Evolutionary conservation across 2,113 vertebrate species (phyloP).

Genomic region (Jaculus jaculus): DNA sequence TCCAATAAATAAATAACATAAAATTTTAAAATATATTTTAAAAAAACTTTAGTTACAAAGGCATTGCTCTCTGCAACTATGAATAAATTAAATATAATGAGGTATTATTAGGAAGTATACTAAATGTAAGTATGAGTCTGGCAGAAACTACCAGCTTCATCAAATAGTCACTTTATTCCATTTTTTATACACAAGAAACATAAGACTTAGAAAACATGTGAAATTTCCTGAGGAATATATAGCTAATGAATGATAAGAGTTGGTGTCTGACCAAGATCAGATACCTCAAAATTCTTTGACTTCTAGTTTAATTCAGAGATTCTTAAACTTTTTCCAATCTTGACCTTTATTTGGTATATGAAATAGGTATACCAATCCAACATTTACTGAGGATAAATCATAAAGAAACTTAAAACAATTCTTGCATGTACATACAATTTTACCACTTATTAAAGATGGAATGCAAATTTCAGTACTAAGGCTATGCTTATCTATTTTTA

Average conservation of each 20-base stretch:
- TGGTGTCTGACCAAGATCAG: neutral
- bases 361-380: neutral
- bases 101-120: no score
- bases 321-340: neutral
- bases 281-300: neutral
- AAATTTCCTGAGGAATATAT: neutral
- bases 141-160: neutral
- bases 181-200: conserved; percentile 29
- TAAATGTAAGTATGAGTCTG: neutral
- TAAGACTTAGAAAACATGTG: neutral
- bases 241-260: neutral
- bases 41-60: neutral
- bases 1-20: no score
- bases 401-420: neutral
- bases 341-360: neutral
- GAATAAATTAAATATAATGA: neutral
- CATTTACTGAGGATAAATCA: neutral
- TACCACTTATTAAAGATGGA: neutral
- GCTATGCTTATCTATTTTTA: neutral
- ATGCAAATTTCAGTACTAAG: neutral
- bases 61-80: neutral
- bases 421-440: neutral
- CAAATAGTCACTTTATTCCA: neutral
- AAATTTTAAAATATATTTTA: no score
- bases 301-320: neutral